Evolutionary conservation across 2,113 vertebrate species (phyloP), one percentile per base, ranked within the genome.

Genomic region (Saimiri boliviensis): DNA sequence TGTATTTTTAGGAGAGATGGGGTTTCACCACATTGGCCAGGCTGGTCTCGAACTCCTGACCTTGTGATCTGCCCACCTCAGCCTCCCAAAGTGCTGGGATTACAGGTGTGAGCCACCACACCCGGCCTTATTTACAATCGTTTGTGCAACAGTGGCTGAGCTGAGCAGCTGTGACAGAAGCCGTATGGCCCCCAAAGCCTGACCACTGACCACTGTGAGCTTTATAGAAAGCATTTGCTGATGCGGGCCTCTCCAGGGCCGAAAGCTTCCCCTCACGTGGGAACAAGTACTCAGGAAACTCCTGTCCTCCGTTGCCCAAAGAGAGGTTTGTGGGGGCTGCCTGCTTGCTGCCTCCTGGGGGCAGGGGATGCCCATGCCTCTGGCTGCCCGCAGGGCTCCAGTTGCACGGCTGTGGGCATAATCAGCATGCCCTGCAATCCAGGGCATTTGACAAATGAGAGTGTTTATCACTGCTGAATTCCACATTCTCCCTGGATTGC

Each of bases 401-500:
- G 35, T 0, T 32, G 37, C 56, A 13, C 2, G 19, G 30, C 40
- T 35, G 17, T 25, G 56, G 49, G 68, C 66, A 87, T 5, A 56
- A 35, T 58, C 35, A 77, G 68, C 54, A 92, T 93, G 14, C 54
- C 76, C 40, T 42, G 49, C 66, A 63, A 63, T 52, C 49, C 30
- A 79, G 77, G 60, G 63, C 20, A 5, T 45, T 45, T 93, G 71
- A 82, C 49, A 85, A 92, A 88, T n/a, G 35, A 45, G 82, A 74
- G 52, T 74, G 81, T 93, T 92, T 47, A 80, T 84, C 63, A 56
- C 21, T 30, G 17, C 81, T 79, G 70, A 73, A 76, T 89, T 86
- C 68, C 45, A 84, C n/a, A 20, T 86, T 83, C 86, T 92, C 92
- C 56, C 77, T 68, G 82, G 76, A 82, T 40, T 84, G 76, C 85